Conservation (phyloP, 2,113 vertebrate genomes). For the Cololabis saira region DNA sequence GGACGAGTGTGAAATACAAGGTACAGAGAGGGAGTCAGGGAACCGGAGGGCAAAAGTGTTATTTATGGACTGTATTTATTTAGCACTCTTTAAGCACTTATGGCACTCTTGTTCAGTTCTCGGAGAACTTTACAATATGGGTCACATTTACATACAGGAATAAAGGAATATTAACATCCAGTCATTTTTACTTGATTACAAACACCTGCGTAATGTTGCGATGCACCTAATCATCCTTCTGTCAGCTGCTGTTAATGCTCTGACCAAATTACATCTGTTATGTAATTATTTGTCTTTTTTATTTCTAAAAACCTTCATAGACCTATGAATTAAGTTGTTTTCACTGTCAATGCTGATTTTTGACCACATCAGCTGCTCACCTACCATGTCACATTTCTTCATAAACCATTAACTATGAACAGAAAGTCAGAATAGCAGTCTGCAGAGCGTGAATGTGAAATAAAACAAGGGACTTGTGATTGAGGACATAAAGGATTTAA, state of each 20-base stretch:
- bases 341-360: not conserved
- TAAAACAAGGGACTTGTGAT: not conserved
- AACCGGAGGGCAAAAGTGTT: not conserved
- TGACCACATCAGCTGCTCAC: conserved; percentile 5
- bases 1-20: conserved; percentile 90
- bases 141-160: no score
- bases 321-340: not conserved
- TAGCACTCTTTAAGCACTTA: no score
- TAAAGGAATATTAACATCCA: not conserved
- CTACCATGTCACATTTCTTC: conserved; percentile 3
- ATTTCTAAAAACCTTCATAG: no score
- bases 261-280: no score
- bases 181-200: not conserved
- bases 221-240: no score
- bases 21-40: conserved; percentile 74
- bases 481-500: not conserved
- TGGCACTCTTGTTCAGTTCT: no score
- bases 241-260: no score
- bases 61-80: no score
- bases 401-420: conserved; percentile 14
- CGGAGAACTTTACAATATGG: no score
- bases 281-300: not conserved
- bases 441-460: not conserved
- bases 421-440: not conserved
- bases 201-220: no score